Evolutionary conservation across 2,888 invertebrate genomes (phyloP).

Genomic region (Nephrotoma flavescens): DNA sequence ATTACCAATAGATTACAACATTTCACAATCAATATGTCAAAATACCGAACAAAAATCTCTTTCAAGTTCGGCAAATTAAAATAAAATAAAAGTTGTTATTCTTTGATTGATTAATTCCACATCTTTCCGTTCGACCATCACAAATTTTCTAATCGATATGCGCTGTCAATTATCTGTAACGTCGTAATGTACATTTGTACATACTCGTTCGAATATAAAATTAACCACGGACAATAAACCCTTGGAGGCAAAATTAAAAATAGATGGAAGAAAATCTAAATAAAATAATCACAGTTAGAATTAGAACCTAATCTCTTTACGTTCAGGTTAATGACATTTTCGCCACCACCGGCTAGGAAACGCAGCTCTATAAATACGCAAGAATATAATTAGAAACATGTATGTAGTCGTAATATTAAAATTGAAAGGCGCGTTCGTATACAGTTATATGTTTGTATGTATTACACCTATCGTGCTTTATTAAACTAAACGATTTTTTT

Average conservation of each 20-base stretch:
- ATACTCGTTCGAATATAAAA: background rate
- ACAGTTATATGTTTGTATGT: background rate
- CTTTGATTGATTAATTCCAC: background rate
- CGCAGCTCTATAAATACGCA: background rate
- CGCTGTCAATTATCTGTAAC: background rate
- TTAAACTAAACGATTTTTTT: background rate
- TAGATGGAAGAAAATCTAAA: background rate
- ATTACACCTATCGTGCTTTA: background rate
- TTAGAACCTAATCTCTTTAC: background rate
- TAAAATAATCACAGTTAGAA: background rate
- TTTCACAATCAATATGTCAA: too few species aligned
- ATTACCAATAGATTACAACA: too few species aligned
- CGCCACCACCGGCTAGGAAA: background rate
- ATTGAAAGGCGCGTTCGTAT: background rate
- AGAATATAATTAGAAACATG: background rate
- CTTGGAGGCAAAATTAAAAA: background rate
- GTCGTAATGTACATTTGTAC: background rate
- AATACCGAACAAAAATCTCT: background rate
- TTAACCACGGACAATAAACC: background rate
- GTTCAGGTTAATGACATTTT: background rate
- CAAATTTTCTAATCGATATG: background rate
- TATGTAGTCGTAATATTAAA: too few species aligned
- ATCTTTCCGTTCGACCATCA: background rate
- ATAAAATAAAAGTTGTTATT: background rate
- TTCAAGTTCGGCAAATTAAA: background rate